Evolutionary conservation across 1,140 invertebrate species (phyloP), one percentile per base, ranked within the genome.

Genomic region (Heliconius nattereri): DNA sequence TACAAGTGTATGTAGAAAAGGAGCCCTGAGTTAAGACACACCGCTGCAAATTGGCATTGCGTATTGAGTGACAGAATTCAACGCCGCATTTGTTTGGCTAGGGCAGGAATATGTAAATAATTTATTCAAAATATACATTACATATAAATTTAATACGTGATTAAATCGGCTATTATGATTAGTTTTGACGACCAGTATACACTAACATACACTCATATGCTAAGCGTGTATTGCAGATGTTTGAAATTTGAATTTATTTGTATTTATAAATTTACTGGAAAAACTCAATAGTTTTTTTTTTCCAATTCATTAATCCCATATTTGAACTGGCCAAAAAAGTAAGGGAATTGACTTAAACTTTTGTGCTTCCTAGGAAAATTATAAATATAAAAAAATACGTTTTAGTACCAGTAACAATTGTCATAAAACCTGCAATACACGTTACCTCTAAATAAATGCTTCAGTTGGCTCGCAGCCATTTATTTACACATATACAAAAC

Each of bases 371-470:
- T 57, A 23, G 1, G 8, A 57, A 0, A 57, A 57, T 20, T 0
- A 20, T 13, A 45, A 45, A 45, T 11, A 45, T 9, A 19, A 52
- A 52, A 52, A 49, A 52, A 20, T 19, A 7, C 49, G 7, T 20
- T 19, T 52, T 23, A 20, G 8, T n/a, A 57, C 9, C n/a, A 60
- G 8, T 60, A 9, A 60, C 54, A 29, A 16, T 66, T 29, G 60
- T 23, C 23, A 29, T 29, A 19, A 26, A 66, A 26, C 60, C 26
- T 66, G 60, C 60, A 66, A 66, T 29, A 66, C 60, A 29, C 60
- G 26, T 32, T 84, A 81, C 66, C 19, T 76, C 80, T 81, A 75
- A 70, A 75, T 84, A 86, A 85, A 84, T 83, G 83, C 81, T 85
- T 85, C 80, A 82, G 57, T 86, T 86, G 85, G 83, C 82, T 80